These are phyloP conservation scores for Bryconaethiops microstoma DNA, from an alignment of 2,797 vertebrate genomes.

Conservation along the genomic window DNA sequence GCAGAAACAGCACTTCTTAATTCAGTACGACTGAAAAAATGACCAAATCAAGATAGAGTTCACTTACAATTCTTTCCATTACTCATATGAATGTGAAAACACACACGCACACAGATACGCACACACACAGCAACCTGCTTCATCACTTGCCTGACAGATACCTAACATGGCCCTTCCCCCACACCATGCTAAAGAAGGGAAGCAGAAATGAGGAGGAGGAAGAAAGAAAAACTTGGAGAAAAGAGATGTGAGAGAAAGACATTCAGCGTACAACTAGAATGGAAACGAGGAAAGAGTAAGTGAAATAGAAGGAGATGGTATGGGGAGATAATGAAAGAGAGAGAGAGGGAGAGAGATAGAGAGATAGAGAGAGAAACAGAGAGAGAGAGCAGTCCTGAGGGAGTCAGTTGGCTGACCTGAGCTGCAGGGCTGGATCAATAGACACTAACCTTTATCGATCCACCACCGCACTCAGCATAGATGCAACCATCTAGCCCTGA, in stretches of 20 bases:
- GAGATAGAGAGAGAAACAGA: constrained; percentile 46
- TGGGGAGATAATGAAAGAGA: constrained; percentile 55
- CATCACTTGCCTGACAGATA: background rate
- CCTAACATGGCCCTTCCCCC: constrained; percentile 3
- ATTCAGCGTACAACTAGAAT: constrained; percentile 34
- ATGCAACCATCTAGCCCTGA: constrained; percentile 45
- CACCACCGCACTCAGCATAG: constrained; percentile 61
- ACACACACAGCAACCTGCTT: background rate
- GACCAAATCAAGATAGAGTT: background rate
- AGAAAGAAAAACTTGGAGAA: constrained; percentile 16
- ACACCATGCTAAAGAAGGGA: background rate
- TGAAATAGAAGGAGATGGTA: constrained; percentile 43
- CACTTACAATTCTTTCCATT: background rate
- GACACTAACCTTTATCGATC: constrained; percentile 86
- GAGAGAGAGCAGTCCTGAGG: constrained; percentile 68
- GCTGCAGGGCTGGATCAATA: constrained; percentile 80
- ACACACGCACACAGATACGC: background rate
- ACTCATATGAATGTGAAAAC: background rate
- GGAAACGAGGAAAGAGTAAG: constrained; percentile 48
- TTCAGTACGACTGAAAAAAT: background rate
- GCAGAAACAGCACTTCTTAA: background rate
- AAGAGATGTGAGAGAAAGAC: constrained; percentile 23
- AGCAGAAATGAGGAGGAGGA: constrained; percentile 10
- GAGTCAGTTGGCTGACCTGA: constrained; percentile 81
- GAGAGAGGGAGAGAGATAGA: constrained; percentile 38